These are phyloP conservation scores for Battus philenor DNA, from an alignment of 1,140 invertebrate species.

Conservation along the genomic window DNA sequence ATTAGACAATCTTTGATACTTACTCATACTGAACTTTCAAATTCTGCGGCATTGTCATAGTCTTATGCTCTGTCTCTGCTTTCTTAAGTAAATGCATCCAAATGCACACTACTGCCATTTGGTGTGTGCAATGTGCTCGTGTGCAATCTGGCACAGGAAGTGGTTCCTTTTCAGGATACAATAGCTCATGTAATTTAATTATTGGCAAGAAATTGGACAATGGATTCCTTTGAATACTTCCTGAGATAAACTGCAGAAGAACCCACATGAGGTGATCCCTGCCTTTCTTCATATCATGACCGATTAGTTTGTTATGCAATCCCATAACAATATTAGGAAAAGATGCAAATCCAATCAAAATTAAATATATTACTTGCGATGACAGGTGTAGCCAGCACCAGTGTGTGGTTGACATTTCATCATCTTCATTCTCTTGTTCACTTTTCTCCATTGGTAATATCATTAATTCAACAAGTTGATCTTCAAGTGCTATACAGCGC, in stretches of 20 bases:
- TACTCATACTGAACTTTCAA: constrained; percentile 91
- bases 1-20: no score
- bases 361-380: constrained; percentile 96
- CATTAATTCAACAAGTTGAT: constrained; percentile 94
- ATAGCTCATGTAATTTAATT: constrained; percentile 92
- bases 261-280: constrained; percentile 98
- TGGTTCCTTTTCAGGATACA: constrained; percentile 95
- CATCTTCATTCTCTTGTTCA: constrained; percentile 80
- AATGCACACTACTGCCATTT: constrained; percentile 95
- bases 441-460: constrained; percentile 94
- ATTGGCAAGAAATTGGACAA: constrained; percentile 93
- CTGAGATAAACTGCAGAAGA: constrained; percentile 96
- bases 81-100: constrained; percentile 98
- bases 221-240: constrained; percentile 96
- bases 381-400: constrained; percentile 96
- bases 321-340: constrained; percentile 95
- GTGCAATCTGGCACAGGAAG: constrained; percentile 92
- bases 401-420: constrained; percentile 83
- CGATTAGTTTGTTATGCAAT: constrained; percentile 90
- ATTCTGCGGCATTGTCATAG: constrained; percentile 88
- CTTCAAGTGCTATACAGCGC: constrained; percentile 92
- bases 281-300: constrained; percentile 89
- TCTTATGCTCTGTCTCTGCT: constrained; percentile 88
- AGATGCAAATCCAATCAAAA: constrained; percentile 94
- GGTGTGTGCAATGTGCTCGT: constrained; percentile 90